Evolutionary conservation across 2,797 vertebrate species (phyloP).

Genomic region (Acipenser ruthenus): DNA sequence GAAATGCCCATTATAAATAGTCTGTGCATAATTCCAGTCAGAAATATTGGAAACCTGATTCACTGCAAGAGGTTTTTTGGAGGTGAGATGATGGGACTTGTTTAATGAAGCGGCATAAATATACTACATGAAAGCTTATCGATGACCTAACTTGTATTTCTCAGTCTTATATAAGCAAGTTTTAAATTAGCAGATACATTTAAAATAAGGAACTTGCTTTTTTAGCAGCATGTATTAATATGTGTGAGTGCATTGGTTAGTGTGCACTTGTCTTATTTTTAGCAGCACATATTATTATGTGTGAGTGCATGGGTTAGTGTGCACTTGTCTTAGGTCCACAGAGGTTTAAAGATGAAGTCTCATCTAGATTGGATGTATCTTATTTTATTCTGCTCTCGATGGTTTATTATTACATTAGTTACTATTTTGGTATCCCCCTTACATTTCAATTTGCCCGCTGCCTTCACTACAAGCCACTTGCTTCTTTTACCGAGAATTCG

Average conservation of each 20-base stretch:
- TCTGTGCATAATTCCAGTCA: constrained; percentile 2
- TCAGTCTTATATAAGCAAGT: background rate
- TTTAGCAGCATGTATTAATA: background rate
- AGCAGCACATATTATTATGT: too few relatives aligned
- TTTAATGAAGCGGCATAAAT: background rate
- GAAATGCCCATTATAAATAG: background rate
- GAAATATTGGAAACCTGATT: background rate
- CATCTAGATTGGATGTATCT: too few relatives aligned
- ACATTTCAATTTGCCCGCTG: too few relatives aligned
- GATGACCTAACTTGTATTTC: background rate
- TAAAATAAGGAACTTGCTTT: background rate
- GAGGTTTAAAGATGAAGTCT: too few relatives aligned
- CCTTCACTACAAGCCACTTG: too few relatives aligned
- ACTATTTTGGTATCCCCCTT: too few relatives aligned
- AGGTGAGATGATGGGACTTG: background rate
- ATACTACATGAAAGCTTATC: background rate
- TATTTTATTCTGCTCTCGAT: too few relatives aligned
- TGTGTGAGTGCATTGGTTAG: too few relatives aligned
- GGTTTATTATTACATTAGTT: too few relatives aligned
- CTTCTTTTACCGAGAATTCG: too few relatives aligned
- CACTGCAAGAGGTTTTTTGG: background rate
- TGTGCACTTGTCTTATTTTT: background rate
- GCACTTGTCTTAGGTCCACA: too few relatives aligned
- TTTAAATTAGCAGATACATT: background rate
- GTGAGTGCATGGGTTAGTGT: too few relatives aligned